Percentiles rank a stretch among this genome's conserved stretches.
These are phyloP conservation scores for Elysia crispata DNA, from an alignment of 2,888 invertebrate genomes.

Conservation along the genomic window DNA sequence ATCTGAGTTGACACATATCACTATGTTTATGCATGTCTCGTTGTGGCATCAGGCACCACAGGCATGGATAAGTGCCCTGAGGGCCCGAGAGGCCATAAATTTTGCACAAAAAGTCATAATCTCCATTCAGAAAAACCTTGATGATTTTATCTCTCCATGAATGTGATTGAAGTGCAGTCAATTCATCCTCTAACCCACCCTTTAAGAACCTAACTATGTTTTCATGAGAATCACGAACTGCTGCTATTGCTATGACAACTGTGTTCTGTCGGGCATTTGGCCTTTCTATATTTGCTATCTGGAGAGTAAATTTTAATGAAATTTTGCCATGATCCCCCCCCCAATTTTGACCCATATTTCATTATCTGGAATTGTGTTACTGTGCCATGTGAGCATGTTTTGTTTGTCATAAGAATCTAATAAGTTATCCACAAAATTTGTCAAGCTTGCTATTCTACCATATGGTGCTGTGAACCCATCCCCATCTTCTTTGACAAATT, in stretches of 20 bases:
- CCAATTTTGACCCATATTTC: constrained; percentile 5
- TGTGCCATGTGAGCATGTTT: background rate
- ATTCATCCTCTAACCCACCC: background rate
- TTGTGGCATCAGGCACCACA: constrained; percentile 29
- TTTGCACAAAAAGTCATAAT: constrained; percentile 20
- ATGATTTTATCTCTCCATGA: constrained; percentile 22
- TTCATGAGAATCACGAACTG: background rate
- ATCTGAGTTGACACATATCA: background rate
- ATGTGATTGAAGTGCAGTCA: background rate
- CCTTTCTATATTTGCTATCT: constrained; percentile 2
- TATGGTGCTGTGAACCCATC: background rate
- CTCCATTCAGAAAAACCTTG: constrained; percentile 21
- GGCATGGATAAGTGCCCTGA: constrained; percentile 23
- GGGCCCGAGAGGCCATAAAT: constrained; percentile 10
- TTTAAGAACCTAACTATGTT: constrained; percentile 1
- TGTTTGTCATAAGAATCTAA: background rate
- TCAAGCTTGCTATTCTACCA: background rate
- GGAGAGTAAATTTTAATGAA: constrained; percentile 19
- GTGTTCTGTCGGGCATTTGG: constrained; percentile 15
- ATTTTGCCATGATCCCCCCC: background rate
- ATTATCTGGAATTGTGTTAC: background rate
- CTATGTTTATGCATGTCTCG: background rate
- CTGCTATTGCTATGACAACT: constrained; percentile 6
- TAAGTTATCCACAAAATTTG: background rate
- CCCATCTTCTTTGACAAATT: background rate